These are phyloP conservation scores for Caradrina kadenii DNA, from an alignment of 2,888 invertebrate genomes.

Conservation along the genomic window DNA sequence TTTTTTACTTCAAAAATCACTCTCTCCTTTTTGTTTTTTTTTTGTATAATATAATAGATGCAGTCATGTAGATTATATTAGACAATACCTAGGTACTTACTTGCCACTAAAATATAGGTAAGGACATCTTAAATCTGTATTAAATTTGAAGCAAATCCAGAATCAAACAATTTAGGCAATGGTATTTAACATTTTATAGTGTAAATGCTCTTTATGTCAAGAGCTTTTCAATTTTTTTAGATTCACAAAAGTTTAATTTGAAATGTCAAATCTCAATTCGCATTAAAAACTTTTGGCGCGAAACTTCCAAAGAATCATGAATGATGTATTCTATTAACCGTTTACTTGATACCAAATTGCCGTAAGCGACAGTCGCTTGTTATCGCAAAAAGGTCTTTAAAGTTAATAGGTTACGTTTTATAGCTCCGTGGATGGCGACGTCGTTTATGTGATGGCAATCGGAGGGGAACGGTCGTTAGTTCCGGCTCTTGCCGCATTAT, in stretches of 20 bases:
- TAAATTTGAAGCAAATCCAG: not conserved
- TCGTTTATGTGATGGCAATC: conserved; percentile 67
- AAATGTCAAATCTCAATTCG: conserved; percentile 23
- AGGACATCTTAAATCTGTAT: not conserved
- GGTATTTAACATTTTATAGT: too few relatives aligned
- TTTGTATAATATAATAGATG: too few relatives aligned
- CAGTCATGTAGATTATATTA: too few relatives aligned
- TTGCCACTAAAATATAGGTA: not conserved
- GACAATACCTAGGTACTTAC: not conserved
- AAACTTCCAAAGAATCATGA: conserved; percentile 52
- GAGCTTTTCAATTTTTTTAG: conserved; percentile 9
- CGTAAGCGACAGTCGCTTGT: conserved; percentile 67
- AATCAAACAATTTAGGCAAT: too few relatives aligned
- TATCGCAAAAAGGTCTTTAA: conserved; percentile 75
- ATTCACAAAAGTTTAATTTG: conserved; percentile 15
- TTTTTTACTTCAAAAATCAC: too few relatives aligned
- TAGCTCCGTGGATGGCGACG: conserved; percentile 68
- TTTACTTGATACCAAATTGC: conserved; percentile 60
- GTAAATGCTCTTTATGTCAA: not conserved
- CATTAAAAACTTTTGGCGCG: conserved; percentile 56
- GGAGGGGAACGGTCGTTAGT: conserved; percentile 71
- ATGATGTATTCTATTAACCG: conserved; percentile 51
- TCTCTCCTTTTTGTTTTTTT: too few relatives aligned
- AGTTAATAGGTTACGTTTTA: conserved; percentile 74
- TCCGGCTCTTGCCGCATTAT: conserved; percentile 72